Base-by-base conservation (phyloP, 2,797 vertebrate genomes). In the Serranus cabrilla region DNA sequence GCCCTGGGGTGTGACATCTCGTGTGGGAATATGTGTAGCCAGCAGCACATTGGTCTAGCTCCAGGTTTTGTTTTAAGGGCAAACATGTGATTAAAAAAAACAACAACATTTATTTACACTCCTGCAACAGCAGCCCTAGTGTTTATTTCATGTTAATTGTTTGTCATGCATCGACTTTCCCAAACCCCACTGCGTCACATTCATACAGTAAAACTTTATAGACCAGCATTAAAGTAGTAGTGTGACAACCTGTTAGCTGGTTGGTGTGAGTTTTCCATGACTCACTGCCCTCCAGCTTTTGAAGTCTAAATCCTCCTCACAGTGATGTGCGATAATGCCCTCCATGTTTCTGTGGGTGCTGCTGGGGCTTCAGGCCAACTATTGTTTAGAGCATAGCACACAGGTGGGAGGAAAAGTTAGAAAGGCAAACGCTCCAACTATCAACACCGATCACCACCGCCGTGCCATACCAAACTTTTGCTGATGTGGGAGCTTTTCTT, bases 221-320 rank as follows among this genome's bases (percentile, higher is more conserved):
- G 73, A 71, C 21, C 76, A 63, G 73, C 66, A 72, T 82, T 74
- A 83, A 77, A 86, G 84, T 67, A 34, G 75, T 68, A 47, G 46
- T 87, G 87, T 62, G 86, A 88, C 80, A 87, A 90, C 81, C 81
- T 85, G 87, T 81, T 87, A 71, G 71, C 81, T 76, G 74, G 56
- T 86, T 46, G 80, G 80, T 86, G 84, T 80, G 89, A 91, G 78
- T 90, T 92, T 89, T 91, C 84, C 80, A 82, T 90, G 89, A 91
- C 74, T 92, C 89, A 85, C 55, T 82, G 61, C 83, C 87, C 86
- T 75, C 67, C 68, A 77, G 85, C 86, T 76, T 87, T 83, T 89
- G 78, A 89, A 87, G 88, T 90, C 71, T 85, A 76, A 86, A 82
- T 82, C 73, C 71, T 89, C 80, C 83, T 87, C 71, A 42, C 84